Percentiles rank a stretch among this genome's conserved stretches.
phyloP scores from a whole-genome alignment of 1,140 invertebrate species.

The Mesaphorura yosii region DNA sequence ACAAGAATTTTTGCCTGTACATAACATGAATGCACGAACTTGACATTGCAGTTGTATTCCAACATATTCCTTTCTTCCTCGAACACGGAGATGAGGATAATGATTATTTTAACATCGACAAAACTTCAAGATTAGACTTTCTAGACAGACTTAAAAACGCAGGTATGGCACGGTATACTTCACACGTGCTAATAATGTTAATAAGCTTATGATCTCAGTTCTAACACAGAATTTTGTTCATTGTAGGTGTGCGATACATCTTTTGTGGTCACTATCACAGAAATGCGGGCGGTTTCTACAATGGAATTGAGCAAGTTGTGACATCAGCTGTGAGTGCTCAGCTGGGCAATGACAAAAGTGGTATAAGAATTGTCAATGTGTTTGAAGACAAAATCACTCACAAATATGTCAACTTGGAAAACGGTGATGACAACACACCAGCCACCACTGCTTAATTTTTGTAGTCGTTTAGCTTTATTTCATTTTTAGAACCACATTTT shows the following conservation, averaged over 20 bases:
- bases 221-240: neutral
- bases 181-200: constrained; percentile 2
- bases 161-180: no score
- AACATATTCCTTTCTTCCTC: constrained; percentile 48
- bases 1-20: no score
- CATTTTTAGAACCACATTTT: no score
- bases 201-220: neutral
- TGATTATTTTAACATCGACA: constrained; percentile 40
- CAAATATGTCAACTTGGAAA: constrained; percentile 33
- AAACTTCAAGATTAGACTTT: constrained; percentile 34
- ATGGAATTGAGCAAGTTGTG: constrained; percentile 40
- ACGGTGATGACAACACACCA: no score
- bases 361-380: constrained; percentile 41
- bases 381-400: constrained; percentile 35
- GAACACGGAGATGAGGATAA: constrained; percentile 35
- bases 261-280: constrained; percentile 48
- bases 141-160: constrained; percentile 39
- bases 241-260: constrained; percentile 40
- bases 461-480: no score
- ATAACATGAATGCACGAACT: no score
- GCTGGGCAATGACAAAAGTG: constrained; percentile 32
- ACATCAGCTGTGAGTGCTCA: constrained; percentile 43
- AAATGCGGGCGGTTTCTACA: constrained; percentile 42
- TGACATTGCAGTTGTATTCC: constrained; percentile 43
- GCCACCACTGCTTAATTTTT: no score